A percentile compares a stretch with the other conserved stretches of the same genome.
phyloP scores from a whole-genome alignment of 2,888 invertebrate genomes.

The Scelioninae gen. 2 region DNA sequence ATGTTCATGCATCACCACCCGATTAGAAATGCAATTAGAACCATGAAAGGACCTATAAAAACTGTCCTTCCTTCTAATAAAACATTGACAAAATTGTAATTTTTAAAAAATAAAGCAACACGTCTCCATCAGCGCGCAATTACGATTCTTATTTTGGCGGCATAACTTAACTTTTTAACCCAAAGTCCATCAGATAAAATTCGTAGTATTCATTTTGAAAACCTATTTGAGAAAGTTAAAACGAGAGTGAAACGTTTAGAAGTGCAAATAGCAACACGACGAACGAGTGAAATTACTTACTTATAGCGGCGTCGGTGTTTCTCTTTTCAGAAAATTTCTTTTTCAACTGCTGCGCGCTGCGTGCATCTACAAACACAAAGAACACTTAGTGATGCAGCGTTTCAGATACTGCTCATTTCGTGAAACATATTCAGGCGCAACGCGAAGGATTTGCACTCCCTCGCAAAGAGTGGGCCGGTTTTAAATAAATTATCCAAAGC shows the following conservation, averaged over 20 bases:
- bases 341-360: constrained; percentile 25
- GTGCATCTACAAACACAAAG: constrained; percentile 46
- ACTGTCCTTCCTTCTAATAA: too few species aligned
- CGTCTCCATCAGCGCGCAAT: too few species aligned
- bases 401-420: constrained; percentile 44
- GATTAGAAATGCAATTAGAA: too few species aligned
- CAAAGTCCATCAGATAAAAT: constrained; percentile 21
- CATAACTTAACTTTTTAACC: constrained; percentile 40
- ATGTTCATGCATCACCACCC: too few species aligned
- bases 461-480: constrained; percentile 48
- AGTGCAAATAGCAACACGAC: constrained; percentile 41
- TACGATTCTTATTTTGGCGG: too few species aligned
- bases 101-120: too few species aligned
- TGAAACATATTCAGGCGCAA: constrained; percentile 24
- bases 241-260: constrained; percentile 35
- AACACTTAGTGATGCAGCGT: constrained; percentile 35
- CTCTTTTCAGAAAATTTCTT: constrained; percentile 42
- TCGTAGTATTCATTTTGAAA: constrained; percentile 30
- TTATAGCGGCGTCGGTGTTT: constrained; percentile 40
- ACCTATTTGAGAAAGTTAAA: constrained; percentile 47
- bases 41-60: too few species aligned
- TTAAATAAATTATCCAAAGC: constrained; percentile 59
- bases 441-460: constrained; percentile 32
- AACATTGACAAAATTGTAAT: too few species aligned
- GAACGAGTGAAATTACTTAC: constrained; percentile 51